Conservation (phyloP, 2,113 vertebrate species). For the Hipposideros armiger region DNA sequence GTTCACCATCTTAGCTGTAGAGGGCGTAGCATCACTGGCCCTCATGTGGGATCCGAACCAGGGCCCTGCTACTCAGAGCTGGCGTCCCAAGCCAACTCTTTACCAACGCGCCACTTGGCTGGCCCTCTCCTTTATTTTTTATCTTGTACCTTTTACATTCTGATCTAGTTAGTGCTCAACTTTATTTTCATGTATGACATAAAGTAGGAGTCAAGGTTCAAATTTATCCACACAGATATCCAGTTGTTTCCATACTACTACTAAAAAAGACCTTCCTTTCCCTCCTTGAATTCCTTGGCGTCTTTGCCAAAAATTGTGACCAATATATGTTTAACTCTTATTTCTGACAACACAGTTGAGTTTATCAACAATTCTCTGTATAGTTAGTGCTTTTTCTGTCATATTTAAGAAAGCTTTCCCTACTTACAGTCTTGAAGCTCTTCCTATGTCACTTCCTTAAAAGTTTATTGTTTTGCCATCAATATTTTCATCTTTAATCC, state of each 20-base stretch:
- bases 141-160: not conserved
- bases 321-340: not conserved
- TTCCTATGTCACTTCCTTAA: not conserved
- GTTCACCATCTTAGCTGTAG: too few species aligned
- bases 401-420: conserved; percentile 1
- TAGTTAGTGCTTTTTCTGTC: not conserved
- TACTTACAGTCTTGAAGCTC: not conserved
- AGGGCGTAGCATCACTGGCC: too few species aligned
- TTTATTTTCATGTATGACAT: not conserved
- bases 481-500: not conserved
- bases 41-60: too few species aligned
- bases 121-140: not conserved
- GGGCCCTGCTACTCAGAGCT: too few species aligned
- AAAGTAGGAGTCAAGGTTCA: not conserved
- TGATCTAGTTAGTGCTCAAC: not conserved
- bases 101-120: too few species aligned
- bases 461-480: not conserved
- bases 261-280: not conserved
- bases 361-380: not conserved
- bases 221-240: not conserved
- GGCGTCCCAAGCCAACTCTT: too few species aligned
- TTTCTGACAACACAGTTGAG: not conserved
- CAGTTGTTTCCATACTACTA: not conserved
- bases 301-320: not conserved
- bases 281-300: not conserved